Conservation (phyloP, 2,888 invertebrate species). For the Drosophila pegasa region DNA sequence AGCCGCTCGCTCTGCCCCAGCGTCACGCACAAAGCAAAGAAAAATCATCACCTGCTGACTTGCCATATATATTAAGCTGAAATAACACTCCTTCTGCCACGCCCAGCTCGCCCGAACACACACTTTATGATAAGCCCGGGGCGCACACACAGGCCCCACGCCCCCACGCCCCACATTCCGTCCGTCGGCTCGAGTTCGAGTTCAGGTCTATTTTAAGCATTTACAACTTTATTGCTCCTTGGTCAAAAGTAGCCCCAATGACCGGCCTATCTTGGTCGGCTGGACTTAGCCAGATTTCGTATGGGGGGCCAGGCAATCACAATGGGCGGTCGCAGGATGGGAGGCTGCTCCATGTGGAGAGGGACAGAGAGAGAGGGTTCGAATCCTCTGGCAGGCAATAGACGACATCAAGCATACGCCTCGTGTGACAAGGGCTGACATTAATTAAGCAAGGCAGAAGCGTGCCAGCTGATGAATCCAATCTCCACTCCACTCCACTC, state of each 20-base stretch:
- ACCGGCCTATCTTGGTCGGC: background rate
- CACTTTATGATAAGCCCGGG: conserved; percentile 31
- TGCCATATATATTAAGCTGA: conserved; percentile 52
- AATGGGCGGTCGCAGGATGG: conserved; percentile 40
- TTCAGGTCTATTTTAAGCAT: conserved; percentile 65
- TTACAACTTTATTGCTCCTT: conserved; percentile 64
- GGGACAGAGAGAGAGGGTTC: conserved; percentile 25
- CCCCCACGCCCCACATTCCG: background rate
- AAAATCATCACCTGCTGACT: conserved; percentile 71
- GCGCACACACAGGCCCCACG: background rate
- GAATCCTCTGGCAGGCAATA: conserved; percentile 37
- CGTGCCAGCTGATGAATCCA: conserved; percentile 12
- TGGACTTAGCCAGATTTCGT: conserved; percentile 24
- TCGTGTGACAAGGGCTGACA: conserved; percentile 33
- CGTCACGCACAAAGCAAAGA: conserved; percentile 29
- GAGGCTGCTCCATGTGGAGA: conserved; percentile 14
- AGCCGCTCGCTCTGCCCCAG: background rate
- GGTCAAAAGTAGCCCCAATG: conserved; percentile 54
- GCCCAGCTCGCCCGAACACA: background rate
- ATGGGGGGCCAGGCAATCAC: conserved; percentile 40
- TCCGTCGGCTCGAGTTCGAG: conserved; percentile 29
- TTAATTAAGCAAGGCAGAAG: conserved; percentile 41
- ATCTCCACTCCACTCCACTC: conserved; percentile 20
- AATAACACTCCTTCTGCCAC: conserved; percentile 50
- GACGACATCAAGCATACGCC: conserved; percentile 58